Conservation (phyloP, 2,888 invertebrate species). For the Caenorhabditis angaria region DNA sequence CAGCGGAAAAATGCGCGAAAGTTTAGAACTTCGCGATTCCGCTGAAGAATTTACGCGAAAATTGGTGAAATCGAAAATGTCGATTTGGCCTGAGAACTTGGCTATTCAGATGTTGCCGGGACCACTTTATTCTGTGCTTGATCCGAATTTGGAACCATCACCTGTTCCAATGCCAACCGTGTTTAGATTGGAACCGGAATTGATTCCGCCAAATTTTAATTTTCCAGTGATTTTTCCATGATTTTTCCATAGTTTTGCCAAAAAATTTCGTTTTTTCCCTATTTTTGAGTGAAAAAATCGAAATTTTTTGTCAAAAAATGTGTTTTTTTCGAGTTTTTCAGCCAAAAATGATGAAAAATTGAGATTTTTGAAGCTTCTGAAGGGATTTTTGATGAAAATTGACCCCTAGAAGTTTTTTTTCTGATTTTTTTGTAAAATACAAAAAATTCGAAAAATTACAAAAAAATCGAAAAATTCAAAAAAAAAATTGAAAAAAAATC, state of each 20-base stretch:
- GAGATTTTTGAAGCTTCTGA: too few species aligned
- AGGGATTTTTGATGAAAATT: too few species aligned
- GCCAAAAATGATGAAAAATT: too few species aligned
- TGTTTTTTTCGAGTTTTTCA: too few species aligned
- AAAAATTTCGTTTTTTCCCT: neutral
- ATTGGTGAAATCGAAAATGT: constrained; percentile 18
- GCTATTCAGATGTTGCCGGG: constrained; percentile 59
- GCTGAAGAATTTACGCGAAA: constrained; percentile 24
- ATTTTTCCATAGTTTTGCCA: neutral
- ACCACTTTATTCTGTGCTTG: constrained; percentile 54
- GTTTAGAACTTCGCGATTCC: constrained; percentile 31
- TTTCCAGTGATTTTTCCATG: neutral
- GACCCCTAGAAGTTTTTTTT: too few species aligned
- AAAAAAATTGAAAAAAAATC: too few species aligned
- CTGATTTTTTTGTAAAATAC: too few species aligned
- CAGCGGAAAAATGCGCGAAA: constrained; percentile 39
- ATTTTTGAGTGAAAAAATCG: too few species aligned
- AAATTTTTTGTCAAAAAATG: too few species aligned
- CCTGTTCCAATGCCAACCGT: constrained; percentile 45
- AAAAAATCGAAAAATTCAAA: too few species aligned
- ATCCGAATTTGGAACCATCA: neutral
- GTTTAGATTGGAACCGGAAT: constrained; percentile 47
- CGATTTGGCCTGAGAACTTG: constrained; percentile 60
- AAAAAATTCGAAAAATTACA: too few species aligned
- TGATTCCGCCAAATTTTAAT: constrained; percentile 47